Evolutionary conservation across 2,888 invertebrate species (phyloP).

Genomic region (Meliscaeva auricollis): DNA sequence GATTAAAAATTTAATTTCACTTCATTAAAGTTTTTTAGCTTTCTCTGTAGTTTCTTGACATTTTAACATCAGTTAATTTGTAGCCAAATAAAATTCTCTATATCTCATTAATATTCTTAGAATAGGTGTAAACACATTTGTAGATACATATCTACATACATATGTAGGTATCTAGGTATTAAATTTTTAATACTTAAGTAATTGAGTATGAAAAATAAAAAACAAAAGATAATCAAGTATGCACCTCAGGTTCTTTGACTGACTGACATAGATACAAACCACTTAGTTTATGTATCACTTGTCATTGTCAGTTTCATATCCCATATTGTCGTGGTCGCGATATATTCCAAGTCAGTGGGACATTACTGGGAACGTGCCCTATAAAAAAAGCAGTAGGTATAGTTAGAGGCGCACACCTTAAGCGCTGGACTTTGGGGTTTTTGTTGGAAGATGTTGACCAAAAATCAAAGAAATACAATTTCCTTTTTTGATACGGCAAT

Average conservation of each 20-base stretch:
- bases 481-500: too few relatives aligned
- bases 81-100: constrained; percentile 33
- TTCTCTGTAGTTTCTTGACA: constrained; percentile 19
- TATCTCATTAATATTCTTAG: constrained; percentile 20
- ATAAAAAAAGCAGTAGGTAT: not conserved
- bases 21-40: constrained; percentile 36
- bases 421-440: constrained; percentile 4
- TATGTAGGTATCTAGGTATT: not conserved
- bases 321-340: constrained; percentile 39
- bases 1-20: constrained; percentile 24
- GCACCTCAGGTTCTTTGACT: constrained; percentile 47
- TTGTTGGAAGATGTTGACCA: not conserved
- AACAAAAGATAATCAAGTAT: constrained; percentile 30
- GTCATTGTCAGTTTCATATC: constrained; percentile 40
- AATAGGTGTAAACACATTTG: too few relatives aligned
- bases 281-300: constrained; percentile 35
- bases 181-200: constrained; percentile 11
- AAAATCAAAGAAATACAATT: too few relatives aligned
- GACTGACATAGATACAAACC: constrained; percentile 59
- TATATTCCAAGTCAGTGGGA: constrained; percentile 63
- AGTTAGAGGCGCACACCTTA: constrained; percentile 64
- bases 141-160: too few relatives aligned
- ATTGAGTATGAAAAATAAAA: constrained; percentile 21
- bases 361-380: constrained; percentile 55
- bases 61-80: constrained; percentile 20